phyloP scores from a whole-genome alignment of 2,888 invertebrate species.

The Ametastegia equiseti region DNA sequence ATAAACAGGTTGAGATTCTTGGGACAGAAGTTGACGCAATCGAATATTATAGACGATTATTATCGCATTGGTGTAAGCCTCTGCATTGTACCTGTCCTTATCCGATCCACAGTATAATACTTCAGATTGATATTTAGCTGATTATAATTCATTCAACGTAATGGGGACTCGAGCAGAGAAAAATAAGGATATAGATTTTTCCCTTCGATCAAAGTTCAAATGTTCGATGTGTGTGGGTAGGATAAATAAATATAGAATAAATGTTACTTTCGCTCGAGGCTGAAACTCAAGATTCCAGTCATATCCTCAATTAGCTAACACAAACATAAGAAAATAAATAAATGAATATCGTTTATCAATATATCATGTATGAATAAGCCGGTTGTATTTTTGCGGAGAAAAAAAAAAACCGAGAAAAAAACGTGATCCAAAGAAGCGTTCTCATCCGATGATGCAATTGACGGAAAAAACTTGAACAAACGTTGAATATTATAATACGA shows the following conservation, averaged over 20 bases:
- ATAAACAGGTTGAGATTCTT: background rate
- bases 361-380: background rate
- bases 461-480: background rate
- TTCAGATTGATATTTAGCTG: background rate
- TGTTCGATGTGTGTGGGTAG: background rate
- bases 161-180: background rate
- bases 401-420: background rate
- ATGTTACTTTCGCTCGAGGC: background rate
- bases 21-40: conserved; percentile 10
- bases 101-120: background rate
- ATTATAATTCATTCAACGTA: conserved; percentile 9
- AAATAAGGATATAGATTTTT: background rate
- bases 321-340: background rate
- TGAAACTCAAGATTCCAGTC: background rate
- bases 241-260: background rate
- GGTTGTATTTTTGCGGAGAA: background rate
- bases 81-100: background rate
- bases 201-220: background rate
- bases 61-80: background rate
- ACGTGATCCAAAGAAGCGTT: too few relatives aligned
- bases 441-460: background rate
- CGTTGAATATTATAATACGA: background rate
- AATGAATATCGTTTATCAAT: background rate
- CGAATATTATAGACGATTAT: conserved; percentile 1
- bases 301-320: background rate